These are phyloP conservation scores for Sarotherodon lohbergeri DNA, from an alignment of 2,113 vertebrate genomes.

Conservation along the genomic window DNA sequence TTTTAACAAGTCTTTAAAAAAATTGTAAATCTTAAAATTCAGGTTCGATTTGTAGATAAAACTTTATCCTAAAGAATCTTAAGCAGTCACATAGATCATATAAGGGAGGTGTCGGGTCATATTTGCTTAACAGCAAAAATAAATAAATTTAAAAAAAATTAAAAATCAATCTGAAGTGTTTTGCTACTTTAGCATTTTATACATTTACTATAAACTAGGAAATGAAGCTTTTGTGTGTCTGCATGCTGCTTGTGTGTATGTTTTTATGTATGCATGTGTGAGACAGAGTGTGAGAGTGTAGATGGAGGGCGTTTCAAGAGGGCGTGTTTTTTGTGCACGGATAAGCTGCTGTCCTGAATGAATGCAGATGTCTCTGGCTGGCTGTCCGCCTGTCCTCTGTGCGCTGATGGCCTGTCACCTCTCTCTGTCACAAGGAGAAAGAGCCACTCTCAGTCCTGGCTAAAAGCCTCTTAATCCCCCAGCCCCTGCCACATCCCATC, in stretches of 20 bases:
- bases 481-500: slow-evolving; percentile 59
- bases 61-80: not conserved
- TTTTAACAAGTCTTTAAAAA: not conserved
- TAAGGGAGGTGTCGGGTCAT: not conserved
- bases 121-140: not conserved
- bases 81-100: not conserved
- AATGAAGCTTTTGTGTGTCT: not conserved
- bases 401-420: slow-evolving; percentile 66
- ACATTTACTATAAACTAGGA: not conserved
- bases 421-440: slow-evolving; percentile 65
- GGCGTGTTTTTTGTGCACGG: slow-evolving; percentile 83
- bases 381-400: slow-evolving; percentile 73
- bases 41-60: not conserved
- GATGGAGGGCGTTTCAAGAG: slow-evolving; percentile 72
- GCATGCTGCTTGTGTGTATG: not conserved
- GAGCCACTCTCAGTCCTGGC: slow-evolving; percentile 58
- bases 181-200: not conserved
- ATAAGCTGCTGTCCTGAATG: slow-evolving; percentile 89
- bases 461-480: slow-evolving; percentile 66
- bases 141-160: rapidly evolving
- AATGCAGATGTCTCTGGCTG: slow-evolving; percentile 92
- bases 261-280: not conserved
- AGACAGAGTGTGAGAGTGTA: slow-evolving; percentile 46
- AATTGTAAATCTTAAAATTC: not conserved
- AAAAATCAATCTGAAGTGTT: not conserved